Evolutionary conservation across 2,797 vertebrate genomes (phyloP), one percentile per base, ranked within the genome.

Genomic region (Sebastes dallii): DNA sequence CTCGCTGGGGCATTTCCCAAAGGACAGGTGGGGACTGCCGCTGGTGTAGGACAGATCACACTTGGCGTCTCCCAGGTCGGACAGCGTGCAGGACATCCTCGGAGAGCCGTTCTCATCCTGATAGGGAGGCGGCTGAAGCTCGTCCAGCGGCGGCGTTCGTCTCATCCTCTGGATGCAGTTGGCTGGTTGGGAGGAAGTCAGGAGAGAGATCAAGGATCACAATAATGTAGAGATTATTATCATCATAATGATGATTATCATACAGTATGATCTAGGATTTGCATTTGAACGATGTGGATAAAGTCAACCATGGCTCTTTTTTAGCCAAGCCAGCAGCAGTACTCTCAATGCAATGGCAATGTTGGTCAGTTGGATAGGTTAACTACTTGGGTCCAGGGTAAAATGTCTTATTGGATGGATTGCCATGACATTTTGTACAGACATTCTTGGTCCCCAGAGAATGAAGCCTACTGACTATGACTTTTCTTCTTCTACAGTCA

Each of bases 91-190:
- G 25, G 98, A 99, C 88, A 99, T 97, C 27, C 97, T 97, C 0
- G 97, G 97, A 46, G 98, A 99, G 24, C 98, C 97, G 11, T 97
- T 97, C 89, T 99, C 98, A 62, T 99, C 98, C 93, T 98, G 97
- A 89, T 99, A 99, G 0, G 98, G 98, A 2, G 98, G 98, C 0
- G 98, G 98, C 93, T 99, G 98, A 62, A 99, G 94, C 89, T 99
- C 98, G 66, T 99, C 98, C 88, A 99, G 93, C 0, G 98, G 98
- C 11, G 98, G 98, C 0, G 98, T 99, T 78, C 96, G 96, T 91
- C 98, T 97, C 97, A 99, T 99, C 88, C 98, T 96, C 95, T 99
- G 98, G 91, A 99, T 99, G 91, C 97, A 98, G 95, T 97, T 97
- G 0, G 95, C 98, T 93, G 86, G 32, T 66, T n/a, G 13, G 58